phyloP scores from a whole-genome alignment of 2,888 invertebrate species.

The Scotopteryx bipunctaria region DNA sequence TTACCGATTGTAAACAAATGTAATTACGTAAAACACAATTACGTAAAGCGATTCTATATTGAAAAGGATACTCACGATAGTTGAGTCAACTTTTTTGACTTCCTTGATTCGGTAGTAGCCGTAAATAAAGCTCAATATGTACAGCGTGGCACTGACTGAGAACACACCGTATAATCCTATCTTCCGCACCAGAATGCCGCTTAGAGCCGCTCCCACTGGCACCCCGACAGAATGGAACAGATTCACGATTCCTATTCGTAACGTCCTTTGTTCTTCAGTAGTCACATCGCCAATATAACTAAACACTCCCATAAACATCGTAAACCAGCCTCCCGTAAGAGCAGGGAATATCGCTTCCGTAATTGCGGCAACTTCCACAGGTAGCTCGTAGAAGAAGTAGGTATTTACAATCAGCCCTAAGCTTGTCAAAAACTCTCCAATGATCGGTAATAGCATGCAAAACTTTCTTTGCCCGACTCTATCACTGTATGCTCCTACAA shows the following conservation, averaged over 20 bases:
- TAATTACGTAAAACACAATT: slow-evolving; percentile 4
- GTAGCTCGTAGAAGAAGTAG: slow-evolving; percentile 89
- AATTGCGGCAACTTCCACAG: slow-evolving; percentile 91
- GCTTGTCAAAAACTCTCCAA: slow-evolving; percentile 91
- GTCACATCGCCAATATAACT: slow-evolving; percentile 95
- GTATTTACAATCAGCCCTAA: slow-evolving; percentile 91
- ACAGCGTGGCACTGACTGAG: slow-evolving; percentile 88
- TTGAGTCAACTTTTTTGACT: slow-evolving; percentile 71
- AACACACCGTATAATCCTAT: slow-evolving; percentile 93
- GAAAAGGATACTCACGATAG: slow-evolving; percentile 57
- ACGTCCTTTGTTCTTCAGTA: slow-evolving; percentile 91
- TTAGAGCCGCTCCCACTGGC: slow-evolving; percentile 94
- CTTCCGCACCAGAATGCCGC: slow-evolving; percentile 89
- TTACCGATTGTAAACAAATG: not conserved
- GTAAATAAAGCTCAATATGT: slow-evolving; percentile 89
- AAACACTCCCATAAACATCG: slow-evolving; percentile 95
- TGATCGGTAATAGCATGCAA: slow-evolving; percentile 91
- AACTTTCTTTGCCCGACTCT: slow-evolving; percentile 88
- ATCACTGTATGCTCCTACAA: slow-evolving; percentile 91
- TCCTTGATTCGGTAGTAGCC: slow-evolving; percentile 89
- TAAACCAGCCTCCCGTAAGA: slow-evolving; percentile 93
- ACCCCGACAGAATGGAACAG: slow-evolving; percentile 94
- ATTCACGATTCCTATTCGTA: slow-evolving; percentile 94
- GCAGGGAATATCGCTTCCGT: slow-evolving; percentile 93
- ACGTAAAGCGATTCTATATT: slow-evolving; percentile 7